These are phyloP conservation scores for Leptocoma aspasia DNA, from an alignment of 2,113 vertebrate species.

Conservation along the genomic window DNA sequence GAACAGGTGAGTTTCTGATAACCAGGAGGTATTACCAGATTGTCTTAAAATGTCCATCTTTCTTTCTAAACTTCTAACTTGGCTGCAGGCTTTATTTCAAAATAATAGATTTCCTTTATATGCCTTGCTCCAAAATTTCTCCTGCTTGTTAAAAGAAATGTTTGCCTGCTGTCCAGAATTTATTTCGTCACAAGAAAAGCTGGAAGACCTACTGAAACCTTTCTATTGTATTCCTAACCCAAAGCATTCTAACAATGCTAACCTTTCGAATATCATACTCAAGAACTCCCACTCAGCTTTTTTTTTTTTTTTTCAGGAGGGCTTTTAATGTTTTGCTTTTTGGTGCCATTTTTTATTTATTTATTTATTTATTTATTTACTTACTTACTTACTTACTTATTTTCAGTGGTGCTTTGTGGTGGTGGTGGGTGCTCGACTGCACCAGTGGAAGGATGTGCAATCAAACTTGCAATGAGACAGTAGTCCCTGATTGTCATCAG, in stretches of 20 bases:
- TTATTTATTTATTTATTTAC: conserved; percentile 14
- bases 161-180: neutral
- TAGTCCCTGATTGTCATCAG: conserved; percentile 81
- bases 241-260: neutral
- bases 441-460: conserved; percentile 61
- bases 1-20: neutral
- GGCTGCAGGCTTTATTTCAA: neutral
- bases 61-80: neutral
- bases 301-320: neutral
- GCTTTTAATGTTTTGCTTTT: neutral
- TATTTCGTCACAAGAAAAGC: neutral
- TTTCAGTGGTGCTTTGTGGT: conserved; percentile 17
- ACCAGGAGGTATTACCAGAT: neutral
- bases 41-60: neutral
- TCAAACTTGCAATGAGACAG: conserved; percentile 69
- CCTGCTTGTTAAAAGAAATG: neutral
- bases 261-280: neutral
- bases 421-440: conserved; percentile 47
- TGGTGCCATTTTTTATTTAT: neutral
- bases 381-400: neutral
- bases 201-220: neutral
- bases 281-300: neutral
- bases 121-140: neutral
- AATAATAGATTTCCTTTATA: neutral
- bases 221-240: neutral